These are phyloP conservation scores for Meta bourneti DNA, from an alignment of 2,888 invertebrate species.

Conservation along the genomic window DNA sequence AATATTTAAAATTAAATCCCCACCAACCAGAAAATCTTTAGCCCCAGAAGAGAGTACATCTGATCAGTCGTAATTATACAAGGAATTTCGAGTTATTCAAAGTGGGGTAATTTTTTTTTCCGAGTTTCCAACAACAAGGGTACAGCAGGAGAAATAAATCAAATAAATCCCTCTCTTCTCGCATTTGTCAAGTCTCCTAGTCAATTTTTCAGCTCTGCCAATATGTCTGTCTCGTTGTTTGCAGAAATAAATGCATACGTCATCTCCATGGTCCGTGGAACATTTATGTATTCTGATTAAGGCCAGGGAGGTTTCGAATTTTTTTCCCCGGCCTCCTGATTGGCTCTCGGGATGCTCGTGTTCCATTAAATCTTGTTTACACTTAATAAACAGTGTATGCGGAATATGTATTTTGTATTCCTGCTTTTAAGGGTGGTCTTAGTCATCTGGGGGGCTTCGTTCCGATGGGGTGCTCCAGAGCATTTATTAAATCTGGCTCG, in stretches of 20 bases:
- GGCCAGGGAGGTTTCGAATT: conserved; percentile 4
- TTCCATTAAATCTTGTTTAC: conserved; percentile 65
- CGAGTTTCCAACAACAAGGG: no score
- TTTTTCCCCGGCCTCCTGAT: conserved; percentile 14
- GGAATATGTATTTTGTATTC: no score
- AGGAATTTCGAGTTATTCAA: not conserved
- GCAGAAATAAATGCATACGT: conserved; percentile 48
- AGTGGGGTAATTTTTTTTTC: not conserved
- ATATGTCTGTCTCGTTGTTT: conserved; percentile 17
- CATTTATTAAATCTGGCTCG: conserved; percentile 53
- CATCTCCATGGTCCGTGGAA: conserved; percentile 12
- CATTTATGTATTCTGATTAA: conserved; percentile 55
- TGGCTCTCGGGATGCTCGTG: conserved; percentile 43
- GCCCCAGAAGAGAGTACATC: not conserved
- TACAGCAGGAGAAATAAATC: not conserved
- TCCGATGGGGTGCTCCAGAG: not conserved
- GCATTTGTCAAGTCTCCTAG: conserved; percentile 37
- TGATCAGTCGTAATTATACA: not conserved
- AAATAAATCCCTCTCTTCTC: conserved; percentile 35
- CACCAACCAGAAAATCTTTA: not conserved
- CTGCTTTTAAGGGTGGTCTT: no score
- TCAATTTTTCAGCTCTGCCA: not conserved
- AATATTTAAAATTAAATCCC: not conserved
- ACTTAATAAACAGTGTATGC: conserved; percentile 49
- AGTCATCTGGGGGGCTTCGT: not conserved